Evolutionary conservation across 2,888 invertebrate species (phyloP).

Genomic region (Ennomos quercinarius): DNA sequence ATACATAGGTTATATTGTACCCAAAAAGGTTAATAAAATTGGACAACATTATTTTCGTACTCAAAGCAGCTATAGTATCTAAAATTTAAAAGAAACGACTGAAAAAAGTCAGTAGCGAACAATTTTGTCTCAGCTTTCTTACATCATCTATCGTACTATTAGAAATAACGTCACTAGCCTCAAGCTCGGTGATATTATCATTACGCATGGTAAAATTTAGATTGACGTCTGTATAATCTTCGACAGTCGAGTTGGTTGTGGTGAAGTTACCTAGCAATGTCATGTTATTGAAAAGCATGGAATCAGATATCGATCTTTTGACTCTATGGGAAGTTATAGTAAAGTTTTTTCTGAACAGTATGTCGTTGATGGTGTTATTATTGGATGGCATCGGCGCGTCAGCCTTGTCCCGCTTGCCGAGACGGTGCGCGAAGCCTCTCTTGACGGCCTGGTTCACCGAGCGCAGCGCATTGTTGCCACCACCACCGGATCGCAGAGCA

Average conservation of each 20-base stretch:
- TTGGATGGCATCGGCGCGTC: slow-evolving; percentile 43
- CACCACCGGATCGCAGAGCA: slow-evolving; percentile 50
- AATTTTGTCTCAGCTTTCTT: slow-evolving; percentile 11
- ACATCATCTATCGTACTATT: slow-evolving; percentile 8
- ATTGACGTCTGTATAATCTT: background rate
- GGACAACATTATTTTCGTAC: background rate
- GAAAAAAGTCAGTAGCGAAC: slow-evolving; percentile 21
- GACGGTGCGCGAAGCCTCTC: slow-evolving; percentile 58
- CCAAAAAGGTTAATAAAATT: background rate
- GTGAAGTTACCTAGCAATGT: background rate
- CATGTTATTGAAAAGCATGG: background rate
- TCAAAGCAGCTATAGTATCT: background rate
- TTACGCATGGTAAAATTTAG: background rate
- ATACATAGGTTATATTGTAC: no score
- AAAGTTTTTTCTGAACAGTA: slow-evolving; percentile 28
- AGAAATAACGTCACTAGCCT: background rate
- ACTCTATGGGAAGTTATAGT: slow-evolving; percentile 19
- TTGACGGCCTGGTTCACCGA: slow-evolving; percentile 59
- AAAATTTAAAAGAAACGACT: slow-evolving; percentile 10
- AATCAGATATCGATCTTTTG: background rate
- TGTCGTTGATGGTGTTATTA: slow-evolving; percentile 41
- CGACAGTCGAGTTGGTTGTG: background rate
- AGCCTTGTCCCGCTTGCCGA: slow-evolving; percentile 53
- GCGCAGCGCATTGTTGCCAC: slow-evolving; percentile 47
- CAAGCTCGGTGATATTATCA: no score